These are phyloP conservation scores for Morelia viridis DNA, from an alignment of 2,797 vertebrate species.

Conservation along the genomic window DNA sequence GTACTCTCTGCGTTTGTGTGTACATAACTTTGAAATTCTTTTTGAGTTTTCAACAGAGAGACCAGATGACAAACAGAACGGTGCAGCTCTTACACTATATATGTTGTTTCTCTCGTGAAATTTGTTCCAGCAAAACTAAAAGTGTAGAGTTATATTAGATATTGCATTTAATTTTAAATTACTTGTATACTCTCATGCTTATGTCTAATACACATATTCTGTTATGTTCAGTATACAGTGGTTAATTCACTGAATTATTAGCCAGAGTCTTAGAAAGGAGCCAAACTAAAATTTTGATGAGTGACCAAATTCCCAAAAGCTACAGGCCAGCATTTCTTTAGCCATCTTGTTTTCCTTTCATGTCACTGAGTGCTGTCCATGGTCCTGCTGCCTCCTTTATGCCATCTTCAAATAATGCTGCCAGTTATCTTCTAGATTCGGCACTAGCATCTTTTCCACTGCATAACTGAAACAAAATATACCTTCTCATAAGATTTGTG, in stretches of 20 bases:
- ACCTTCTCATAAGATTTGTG: background rate
- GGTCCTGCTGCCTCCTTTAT: background rate
- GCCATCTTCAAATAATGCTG: background rate
- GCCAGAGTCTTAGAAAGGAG: background rate
- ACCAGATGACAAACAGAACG: background rate
- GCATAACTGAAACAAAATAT: conserved; percentile 19
- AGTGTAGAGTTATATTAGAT: background rate
- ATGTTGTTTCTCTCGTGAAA: background rate
- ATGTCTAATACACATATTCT: background rate
- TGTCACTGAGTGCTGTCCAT: background rate
- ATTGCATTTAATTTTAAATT: background rate
- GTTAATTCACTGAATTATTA: background rate
- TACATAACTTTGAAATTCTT: background rate
- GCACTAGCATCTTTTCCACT: background rate
- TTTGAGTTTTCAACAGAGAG: background rate
- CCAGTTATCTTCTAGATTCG: background rate
- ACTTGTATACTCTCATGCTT: background rate
- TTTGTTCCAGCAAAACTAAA: background rate
- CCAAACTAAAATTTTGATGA: background rate
- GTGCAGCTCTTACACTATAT: background rate
- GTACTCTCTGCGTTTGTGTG: background rate
- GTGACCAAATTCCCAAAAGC: background rate
- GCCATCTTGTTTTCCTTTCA: background rate
- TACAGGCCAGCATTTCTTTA: too few relatives aligned
- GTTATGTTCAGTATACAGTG: background rate